These are phyloP conservation scores for Drymodes brunneopygia DNA, from an alignment of 2,113 vertebrate genomes.

Conservation along the genomic window DNA sequence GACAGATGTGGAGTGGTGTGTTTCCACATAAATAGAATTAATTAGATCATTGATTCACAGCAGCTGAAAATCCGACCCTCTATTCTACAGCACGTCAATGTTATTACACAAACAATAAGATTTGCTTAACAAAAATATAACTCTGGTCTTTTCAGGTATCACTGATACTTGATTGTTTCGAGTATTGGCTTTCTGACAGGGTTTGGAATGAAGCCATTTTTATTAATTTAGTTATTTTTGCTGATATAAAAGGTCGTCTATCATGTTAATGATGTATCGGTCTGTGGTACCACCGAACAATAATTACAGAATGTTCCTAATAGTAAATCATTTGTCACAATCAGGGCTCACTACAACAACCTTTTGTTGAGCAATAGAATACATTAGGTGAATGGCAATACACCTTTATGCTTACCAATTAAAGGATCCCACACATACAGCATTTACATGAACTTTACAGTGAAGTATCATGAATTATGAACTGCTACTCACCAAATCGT, in stretches of 20 bases:
- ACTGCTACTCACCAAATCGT: conserved; percentile 31
- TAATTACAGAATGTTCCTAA: conserved; percentile 88
- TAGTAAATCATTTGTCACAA: conserved; percentile 88
- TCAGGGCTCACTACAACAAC: conserved; percentile 76
- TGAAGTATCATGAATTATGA: conserved; percentile 64
- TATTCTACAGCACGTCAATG: conserved; percentile 39
- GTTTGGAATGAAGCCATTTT: conserved; percentile 86
- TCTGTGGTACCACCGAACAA: conserved; percentile 82
- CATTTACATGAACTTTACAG: conserved; percentile 42
- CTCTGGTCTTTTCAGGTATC: conserved; percentile 70
- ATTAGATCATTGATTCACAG: conserved; percentile 53
- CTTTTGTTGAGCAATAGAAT: conserved; percentile 78
- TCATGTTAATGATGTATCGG: conserved; percentile 86
- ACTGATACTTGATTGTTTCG: conserved; percentile 75
- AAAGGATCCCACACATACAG: conserved; percentile 48
- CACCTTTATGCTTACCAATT: conserved; percentile 72
- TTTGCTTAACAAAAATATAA: conserved; percentile 69
- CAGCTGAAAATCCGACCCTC: conserved; percentile 22
- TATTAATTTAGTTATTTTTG: conserved; percentile 91
- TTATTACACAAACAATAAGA: conserved; percentile 67
- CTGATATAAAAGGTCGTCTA: conserved; percentile 86
- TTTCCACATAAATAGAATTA: conserved; percentile 57
- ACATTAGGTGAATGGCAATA: conserved; percentile 77
- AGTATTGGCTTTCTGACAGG: conserved; percentile 84
- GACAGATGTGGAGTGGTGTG: conserved; percentile 51